phyloP scores from a whole-genome alignment of 2,888 invertebrate species.

The Trypoxylon attenuatum region DNA sequence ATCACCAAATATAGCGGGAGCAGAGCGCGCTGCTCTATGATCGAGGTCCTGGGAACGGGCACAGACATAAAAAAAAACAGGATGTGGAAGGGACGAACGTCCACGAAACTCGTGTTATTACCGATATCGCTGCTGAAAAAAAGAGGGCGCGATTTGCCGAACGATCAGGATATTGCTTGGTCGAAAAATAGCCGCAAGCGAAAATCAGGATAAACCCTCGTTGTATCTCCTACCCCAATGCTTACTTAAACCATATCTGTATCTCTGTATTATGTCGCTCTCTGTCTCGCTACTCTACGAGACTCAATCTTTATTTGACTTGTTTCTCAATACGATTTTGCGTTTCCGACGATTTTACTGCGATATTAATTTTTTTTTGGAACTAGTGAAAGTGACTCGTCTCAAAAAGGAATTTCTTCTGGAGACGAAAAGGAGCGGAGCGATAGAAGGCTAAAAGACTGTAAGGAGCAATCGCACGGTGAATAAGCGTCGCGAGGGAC shows the following conservation, averaged over 20 bases:
- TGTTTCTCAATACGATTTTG: neutral
- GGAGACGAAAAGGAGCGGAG: neutral
- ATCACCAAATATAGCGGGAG: constrained; percentile 11
- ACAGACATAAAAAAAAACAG: constrained; percentile 18
- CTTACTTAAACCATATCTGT: no score
- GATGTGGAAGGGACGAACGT: constrained; percentile 10
- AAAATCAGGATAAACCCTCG: constrained; percentile 6
- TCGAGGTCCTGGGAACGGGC: constrained; percentile 25
- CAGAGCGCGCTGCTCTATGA: constrained; percentile 4
- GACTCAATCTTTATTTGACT: neutral
- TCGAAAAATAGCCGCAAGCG: constrained; percentile 20
- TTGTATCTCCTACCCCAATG: neutral
- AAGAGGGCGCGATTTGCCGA: constrained; percentile 22
- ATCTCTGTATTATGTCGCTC: neutral
- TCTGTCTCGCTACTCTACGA: neutral
- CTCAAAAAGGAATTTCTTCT: neutral
- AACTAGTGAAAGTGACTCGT: neutral
- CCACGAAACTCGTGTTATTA: constrained; percentile 31
- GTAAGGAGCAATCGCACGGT: constrained; percentile 7
- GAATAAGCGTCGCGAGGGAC: constrained; percentile 12
- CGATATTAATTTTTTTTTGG: neutral
- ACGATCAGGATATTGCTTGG: constrained; percentile 29
- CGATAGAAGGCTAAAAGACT: neutral
- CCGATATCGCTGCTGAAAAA: constrained; percentile 15
- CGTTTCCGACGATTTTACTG: neutral